A percentile compares a stretch with the other conserved stretches of the same genome.
These are phyloP conservation scores for Pantherophis guttatus DNA, from an alignment of 2,113 vertebrate genomes.

Conservation along the genomic window DNA sequence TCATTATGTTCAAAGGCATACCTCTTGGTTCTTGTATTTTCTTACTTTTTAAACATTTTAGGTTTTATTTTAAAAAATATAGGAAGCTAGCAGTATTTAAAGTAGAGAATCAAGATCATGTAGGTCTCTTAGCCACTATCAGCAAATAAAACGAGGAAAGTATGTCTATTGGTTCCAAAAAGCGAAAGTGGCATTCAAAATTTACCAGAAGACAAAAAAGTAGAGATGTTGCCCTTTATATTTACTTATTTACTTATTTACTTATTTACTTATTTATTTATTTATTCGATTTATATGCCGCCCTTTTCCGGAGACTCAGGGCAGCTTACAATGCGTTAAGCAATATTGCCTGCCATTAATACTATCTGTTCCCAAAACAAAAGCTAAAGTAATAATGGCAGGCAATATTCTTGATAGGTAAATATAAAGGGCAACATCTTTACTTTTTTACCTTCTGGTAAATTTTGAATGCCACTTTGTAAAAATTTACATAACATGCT, in stretches of 20 bases:
- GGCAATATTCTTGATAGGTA: neutral
- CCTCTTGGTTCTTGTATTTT: neutral
- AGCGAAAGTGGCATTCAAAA: neutral
- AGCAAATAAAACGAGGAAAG: neutral
- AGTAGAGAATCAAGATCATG: neutral
- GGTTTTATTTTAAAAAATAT: neutral
- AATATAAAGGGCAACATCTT: neutral
- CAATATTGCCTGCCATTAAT: no score
- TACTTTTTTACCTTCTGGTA: neutral
- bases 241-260: no score
- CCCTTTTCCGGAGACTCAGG: no score
- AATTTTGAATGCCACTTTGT: neutral
- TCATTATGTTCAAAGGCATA: neutral
- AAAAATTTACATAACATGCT: neutral
- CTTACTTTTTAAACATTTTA: neutral
- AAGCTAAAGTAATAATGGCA: neutral
- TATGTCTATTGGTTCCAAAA: neutral
- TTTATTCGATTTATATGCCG: no score
- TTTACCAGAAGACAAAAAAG: no score
- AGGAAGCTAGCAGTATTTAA: neutral
- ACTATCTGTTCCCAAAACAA: neutral
- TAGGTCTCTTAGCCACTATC: neutral
- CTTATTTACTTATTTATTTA: no score
- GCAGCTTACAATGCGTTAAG: no score
- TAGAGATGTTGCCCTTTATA: no score